Base-by-base conservation (phyloP, 2,797 vertebrate genomes). In the Etheostoma nigrum region DNA sequence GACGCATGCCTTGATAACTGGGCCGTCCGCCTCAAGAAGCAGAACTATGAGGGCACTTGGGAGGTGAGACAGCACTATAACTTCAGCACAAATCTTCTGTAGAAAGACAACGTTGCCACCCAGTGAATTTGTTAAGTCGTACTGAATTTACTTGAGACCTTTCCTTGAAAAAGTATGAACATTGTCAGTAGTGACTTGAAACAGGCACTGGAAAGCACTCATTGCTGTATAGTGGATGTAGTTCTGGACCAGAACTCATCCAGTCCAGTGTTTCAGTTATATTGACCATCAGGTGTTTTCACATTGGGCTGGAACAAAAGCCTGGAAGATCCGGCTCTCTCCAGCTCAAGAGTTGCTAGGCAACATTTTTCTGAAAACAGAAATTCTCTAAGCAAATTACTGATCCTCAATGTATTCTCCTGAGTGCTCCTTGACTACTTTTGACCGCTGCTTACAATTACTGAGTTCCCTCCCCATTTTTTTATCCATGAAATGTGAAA, bases 1-100 rank as follows among this genome's bases (percentile, higher is more conserved):
- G 98, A 99, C 88, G 96, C 97, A 81, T 96, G 96, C 57, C 95
- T 97, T 0, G 97, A 99, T 89, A 98, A 98, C 95, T 99, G 98
- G 98, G 97, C 97, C 91, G 94, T 99, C 79, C 95, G 93, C 68
- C 96, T 99, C 89, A 99, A 99, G 94, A 99, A 99, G 92, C 98
- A 99, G 92, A 98, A 96, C 0, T 98, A 97, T 0, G 97, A 98
- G 88, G 98, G 98, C 83, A 94, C 94, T 3, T 99, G 98, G 98
- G 98, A 99, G 98, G 98, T 99, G 91, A 97, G 93, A 49, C 47
- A 13, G 51, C 71, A 11, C 77, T 36, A 30, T 75, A 79, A 81
- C 76, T 78, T 68, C 49, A 47, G 23, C 65, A 63, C 80, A 85
- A 81, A 82, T 76, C 83, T 76, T 78, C 65, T 71, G 21, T 14